Percentiles rank a stretch among this genome's conserved stretches.
phyloP scores from a whole-genome alignment of 1,140 invertebrate species.

The Harpegnathos saltator region DNA sequence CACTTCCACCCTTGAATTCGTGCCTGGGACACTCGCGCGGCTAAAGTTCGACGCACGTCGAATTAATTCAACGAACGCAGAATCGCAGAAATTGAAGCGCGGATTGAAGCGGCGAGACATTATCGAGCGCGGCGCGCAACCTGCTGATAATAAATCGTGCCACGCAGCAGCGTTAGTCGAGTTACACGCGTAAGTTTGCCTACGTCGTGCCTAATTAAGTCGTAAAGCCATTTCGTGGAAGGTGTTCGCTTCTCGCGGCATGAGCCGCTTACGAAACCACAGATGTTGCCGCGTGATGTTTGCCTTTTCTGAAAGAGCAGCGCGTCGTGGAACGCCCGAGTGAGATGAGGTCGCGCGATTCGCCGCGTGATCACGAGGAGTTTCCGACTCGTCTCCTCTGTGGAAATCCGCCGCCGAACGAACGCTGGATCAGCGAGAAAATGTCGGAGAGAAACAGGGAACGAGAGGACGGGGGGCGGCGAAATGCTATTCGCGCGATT shows the following conservation, averaged over 20 bases:
- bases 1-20: background rate
- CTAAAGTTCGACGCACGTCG: background rate
- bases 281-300: slow-evolving; percentile 48
- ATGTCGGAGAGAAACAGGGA: slow-evolving; percentile 43
- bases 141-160: slow-evolving; percentile 34
- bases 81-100: background rate
- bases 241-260: slow-evolving; percentile 33
- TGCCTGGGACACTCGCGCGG: background rate
- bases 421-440: slow-evolving; percentile 9
- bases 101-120: background rate
- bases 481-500: slow-evolving; percentile 67
- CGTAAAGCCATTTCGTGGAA: slow-evolving; percentile 29
- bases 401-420: slow-evolving; percentile 10
- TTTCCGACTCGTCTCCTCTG: background rate
- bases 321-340: background rate
- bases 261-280: slow-evolving; percentile 42
- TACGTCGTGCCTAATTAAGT: slow-evolving; percentile 42
- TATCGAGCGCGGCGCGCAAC: slow-evolving; percentile 3
- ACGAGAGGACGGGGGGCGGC: background rate
- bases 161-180: background rate
- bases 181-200: slow-evolving; percentile 14
- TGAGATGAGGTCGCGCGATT: slow-evolving; percentile 30
- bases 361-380: slow-evolving; percentile 39
- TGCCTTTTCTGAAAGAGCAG: slow-evolving; percentile 36
- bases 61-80: background rate